These are phyloP conservation scores for Diloba caeruleocephala DNA, from an alignment of 2,888 invertebrate genomes.

Conservation along the genomic window DNA sequence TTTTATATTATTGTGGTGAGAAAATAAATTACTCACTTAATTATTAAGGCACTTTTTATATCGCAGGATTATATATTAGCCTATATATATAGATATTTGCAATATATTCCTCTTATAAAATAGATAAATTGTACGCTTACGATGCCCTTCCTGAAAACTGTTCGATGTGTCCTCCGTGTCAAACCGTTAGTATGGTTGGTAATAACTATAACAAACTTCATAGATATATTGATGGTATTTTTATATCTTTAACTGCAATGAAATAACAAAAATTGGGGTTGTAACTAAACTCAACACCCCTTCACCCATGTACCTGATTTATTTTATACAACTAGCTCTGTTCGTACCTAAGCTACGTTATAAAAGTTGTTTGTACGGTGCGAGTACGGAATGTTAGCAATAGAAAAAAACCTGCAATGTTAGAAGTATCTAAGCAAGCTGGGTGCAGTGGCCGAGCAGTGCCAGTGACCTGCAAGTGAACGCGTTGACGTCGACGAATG, in stretches of 20 bases:
- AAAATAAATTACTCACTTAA: too few relatives aligned
- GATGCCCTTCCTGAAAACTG: too few relatives aligned
- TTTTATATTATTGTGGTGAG: too few relatives aligned
- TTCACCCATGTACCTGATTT: slow-evolving; percentile 34
- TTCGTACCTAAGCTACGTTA: slow-evolving; percentile 37
- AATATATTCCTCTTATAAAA: too few relatives aligned
- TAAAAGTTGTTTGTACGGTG: slow-evolving; percentile 67
- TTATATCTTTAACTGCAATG: not conserved
- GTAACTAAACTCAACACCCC: slow-evolving; percentile 4
- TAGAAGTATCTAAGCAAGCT: slow-evolving; percentile 86
- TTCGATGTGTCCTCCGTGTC: too few relatives aligned
- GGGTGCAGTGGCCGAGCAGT: slow-evolving; percentile 85
- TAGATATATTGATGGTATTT: not conserved
- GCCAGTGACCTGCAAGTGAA: slow-evolving; percentile 83
- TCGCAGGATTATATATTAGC: too few relatives aligned
- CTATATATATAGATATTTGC: too few relatives aligned
- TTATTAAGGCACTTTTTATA: too few relatives aligned
- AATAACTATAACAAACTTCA: too few relatives aligned
- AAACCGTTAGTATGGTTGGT: too few relatives aligned
- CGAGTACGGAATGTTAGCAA: slow-evolving; percentile 81
- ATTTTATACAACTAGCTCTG: slow-evolving; percentile 20
- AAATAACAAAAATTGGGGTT: too few relatives aligned
- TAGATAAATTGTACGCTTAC: too few relatives aligned
- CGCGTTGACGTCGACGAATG: slow-evolving; percentile 57
- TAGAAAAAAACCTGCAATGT: slow-evolving; percentile 85